Percentiles rank a stretch among this genome's conserved stretches.
These are phyloP conservation scores for Gastrophryne carolinensis DNA, from an alignment of 2,797 vertebrate genomes.

Conservation along the genomic window DNA sequence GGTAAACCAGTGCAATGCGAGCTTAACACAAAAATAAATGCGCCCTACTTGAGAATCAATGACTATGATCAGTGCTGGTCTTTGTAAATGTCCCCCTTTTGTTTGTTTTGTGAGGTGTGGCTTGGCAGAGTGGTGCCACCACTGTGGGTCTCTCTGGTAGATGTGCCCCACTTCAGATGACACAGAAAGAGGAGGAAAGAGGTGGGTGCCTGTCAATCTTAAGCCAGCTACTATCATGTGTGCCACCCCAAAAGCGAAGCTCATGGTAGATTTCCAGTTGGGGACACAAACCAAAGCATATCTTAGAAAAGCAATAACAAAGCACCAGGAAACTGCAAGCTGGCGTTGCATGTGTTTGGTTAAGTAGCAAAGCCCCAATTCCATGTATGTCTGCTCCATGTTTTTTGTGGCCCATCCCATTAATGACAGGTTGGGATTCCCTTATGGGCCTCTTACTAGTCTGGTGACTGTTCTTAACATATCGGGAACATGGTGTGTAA, in stretches of 20 bases:
- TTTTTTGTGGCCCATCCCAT: too few species aligned
- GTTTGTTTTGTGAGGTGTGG: background rate
- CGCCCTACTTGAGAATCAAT: too few species aligned
- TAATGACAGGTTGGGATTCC: too few species aligned
- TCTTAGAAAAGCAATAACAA: slow-evolving; percentile 41
- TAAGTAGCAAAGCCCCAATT: background rate
- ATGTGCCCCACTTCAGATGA: background rate
- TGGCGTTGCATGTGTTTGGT: background rate
- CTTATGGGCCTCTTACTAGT: too few species aligned
- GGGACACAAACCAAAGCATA: slow-evolving; percentile 46
- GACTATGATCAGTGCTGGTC: too few species aligned
- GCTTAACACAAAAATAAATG: too few species aligned
- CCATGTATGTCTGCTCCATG: too few species aligned
- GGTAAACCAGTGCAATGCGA: too few species aligned
- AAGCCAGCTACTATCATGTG: background rate
- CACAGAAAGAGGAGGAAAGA: background rate
- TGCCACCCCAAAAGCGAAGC: background rate
- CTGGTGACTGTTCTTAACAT: too few species aligned
- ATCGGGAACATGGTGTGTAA: too few species aligned
- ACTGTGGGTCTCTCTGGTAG: background rate
- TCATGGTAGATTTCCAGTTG: background rate
- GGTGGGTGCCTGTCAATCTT: background rate
- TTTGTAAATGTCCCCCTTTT: background rate
- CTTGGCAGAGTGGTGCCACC: background rate
- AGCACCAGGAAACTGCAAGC: background rate